Percentiles rank a stretch among this genome's conserved stretches.
phyloP scores from a whole-genome alignment of 2,797 vertebrate genomes.

The Rhadinocentrus ornatus region DNA sequence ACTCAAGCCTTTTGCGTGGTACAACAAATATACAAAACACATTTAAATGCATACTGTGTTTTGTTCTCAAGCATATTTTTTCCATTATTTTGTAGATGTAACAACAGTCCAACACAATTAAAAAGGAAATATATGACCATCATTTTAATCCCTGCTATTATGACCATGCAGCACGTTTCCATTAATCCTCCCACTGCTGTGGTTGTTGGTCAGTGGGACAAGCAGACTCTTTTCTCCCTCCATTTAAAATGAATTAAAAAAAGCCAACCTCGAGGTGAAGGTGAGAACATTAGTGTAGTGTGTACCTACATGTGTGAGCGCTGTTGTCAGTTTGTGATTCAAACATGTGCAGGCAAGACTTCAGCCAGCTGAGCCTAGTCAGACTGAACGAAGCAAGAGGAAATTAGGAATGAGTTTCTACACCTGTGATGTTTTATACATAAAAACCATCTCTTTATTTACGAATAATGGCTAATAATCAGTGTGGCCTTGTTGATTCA shows the following conservation, averaged over 20 bases:
- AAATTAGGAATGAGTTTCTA: conserved; percentile 50
- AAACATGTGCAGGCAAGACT: conserved; percentile 12
- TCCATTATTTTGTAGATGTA: conserved; percentile 18
- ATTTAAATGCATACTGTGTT: conserved; percentile 7
- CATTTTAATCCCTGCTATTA: conserved; percentile 19
- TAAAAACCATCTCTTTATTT: conserved; percentile 17
- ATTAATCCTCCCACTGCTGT: conserved; percentile 29
- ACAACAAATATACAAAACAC: not conserved
- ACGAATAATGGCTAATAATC: conserved; percentile 28
- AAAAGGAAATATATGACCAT: not conserved
- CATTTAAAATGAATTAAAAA: conserved; percentile 27
- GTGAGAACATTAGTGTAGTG: conserved; percentile 35
- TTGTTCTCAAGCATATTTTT: not conserved
- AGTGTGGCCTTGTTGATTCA: conserved; percentile 7
- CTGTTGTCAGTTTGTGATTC: conserved; percentile 46
- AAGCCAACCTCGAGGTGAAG: conserved; percentile 38
- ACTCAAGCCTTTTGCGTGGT: not conserved
- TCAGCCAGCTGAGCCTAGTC: conserved; percentile 47
- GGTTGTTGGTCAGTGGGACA: conserved; percentile 7
- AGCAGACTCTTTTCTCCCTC: conserved; percentile 17
- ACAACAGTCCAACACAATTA: conserved; percentile 17
- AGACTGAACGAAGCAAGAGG: conserved; percentile 38
- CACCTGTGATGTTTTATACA: conserved; percentile 32
- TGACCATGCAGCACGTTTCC: conserved; percentile 32
- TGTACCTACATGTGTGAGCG: not conserved